Base-by-base conservation (phyloP, 2,113 vertebrate genomes). In the Xiphophorus maculatus region DNA sequence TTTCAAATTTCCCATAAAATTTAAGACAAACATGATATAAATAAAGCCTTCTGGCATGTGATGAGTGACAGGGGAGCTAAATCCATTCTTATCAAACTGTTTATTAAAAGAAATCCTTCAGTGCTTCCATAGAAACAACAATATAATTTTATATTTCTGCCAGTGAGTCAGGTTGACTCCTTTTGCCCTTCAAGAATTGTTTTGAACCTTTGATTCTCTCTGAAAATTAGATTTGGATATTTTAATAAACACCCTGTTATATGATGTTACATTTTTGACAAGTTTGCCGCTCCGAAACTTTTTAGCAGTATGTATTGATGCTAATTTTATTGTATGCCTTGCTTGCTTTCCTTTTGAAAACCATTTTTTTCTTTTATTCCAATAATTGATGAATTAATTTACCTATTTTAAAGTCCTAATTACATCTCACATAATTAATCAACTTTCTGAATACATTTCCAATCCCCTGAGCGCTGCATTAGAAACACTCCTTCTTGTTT, bases 41-140 rank as follows among this genome's bases (percentile, higher is more conserved):
- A 77, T 64, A 76, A 61, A 32, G 30, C 70, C 17, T 85, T 75
- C 82, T 79, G 80, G 83, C 78, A 87, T 66, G 83, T 84, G 83
- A 74, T 72, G 60, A 84, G 74, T 67, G 60, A 72, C 73, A 35
- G 79, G 71, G 87, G 69, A 51, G 65, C 69, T 73, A 82, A 48
- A 19, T 19, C 44, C 17, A 48, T 5, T 6, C 0, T 17, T 48
- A 87, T 54, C 81, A 8, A 84, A 87, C 71, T 71, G 62, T 28
- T 60, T 76, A 66, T 75, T 84, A 81, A 70, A 81, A 83, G 63
- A 77, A 69, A 48, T 37, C 60, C 71, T 35, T 19, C 32, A 25
- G 69, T 71, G 12, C 79, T 25, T 25, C 35, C 62, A 77, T 63
- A 66, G 27, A 35, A 62, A 68, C 29, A 37, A 35, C 5, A 54